Evolutionary conservation across 2,113 vertebrate genomes (phyloP).

Genomic region (Butorides virescens): DNA sequence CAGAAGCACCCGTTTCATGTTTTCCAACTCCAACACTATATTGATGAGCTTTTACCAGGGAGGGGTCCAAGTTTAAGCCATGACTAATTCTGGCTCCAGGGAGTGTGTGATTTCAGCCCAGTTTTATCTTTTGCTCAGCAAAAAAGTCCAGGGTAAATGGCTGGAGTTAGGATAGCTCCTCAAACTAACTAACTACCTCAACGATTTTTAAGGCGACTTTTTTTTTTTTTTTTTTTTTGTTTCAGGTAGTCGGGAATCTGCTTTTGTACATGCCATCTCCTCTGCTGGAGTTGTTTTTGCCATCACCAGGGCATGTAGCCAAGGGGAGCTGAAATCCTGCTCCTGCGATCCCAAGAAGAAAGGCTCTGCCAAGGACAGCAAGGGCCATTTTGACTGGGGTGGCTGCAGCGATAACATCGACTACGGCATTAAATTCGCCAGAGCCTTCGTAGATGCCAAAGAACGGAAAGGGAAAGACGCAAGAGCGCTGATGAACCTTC

Average conservation of each 20-base stretch:
- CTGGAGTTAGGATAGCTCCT: neutral
- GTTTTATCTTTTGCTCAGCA: slow-evolving; percentile 42
- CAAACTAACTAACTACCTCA: neutral
- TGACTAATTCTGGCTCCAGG: slow-evolving; percentile 57
- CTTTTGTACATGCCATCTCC: slow-evolving; percentile 95
- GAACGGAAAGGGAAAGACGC: slow-evolving; percentile 89
- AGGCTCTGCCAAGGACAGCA: slow-evolving; percentile 84
- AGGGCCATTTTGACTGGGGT: slow-evolving; percentile 91
- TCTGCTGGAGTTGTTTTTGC: slow-evolving; percentile 95
- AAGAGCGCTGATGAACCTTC: slow-evolving; percentile 91
- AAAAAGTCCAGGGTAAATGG: neutral
- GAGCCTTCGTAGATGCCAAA: slow-evolving; percentile 91
- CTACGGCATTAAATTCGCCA: slow-evolving; percentile 89
- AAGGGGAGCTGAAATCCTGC: slow-evolving; percentile 91
- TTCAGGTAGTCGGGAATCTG: slow-evolving; percentile 92
- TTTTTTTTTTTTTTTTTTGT: neutral
- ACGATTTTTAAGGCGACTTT: neutral
- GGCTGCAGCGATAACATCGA: slow-evolving; percentile 96
- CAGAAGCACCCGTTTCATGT: slow-evolving; percentile 3
- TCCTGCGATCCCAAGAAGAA: slow-evolving; percentile 93
- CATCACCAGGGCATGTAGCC: slow-evolving; percentile 93
- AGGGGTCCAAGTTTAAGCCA: slow-evolving; percentile 38
- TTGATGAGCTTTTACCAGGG: slow-evolving; percentile 56
- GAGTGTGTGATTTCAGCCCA: slow-evolving; percentile 28
- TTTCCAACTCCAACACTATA: slow-evolving; percentile 35